phyloP scores from a whole-genome alignment of 1,140 invertebrate species.

The Ips nitidus region DNA sequence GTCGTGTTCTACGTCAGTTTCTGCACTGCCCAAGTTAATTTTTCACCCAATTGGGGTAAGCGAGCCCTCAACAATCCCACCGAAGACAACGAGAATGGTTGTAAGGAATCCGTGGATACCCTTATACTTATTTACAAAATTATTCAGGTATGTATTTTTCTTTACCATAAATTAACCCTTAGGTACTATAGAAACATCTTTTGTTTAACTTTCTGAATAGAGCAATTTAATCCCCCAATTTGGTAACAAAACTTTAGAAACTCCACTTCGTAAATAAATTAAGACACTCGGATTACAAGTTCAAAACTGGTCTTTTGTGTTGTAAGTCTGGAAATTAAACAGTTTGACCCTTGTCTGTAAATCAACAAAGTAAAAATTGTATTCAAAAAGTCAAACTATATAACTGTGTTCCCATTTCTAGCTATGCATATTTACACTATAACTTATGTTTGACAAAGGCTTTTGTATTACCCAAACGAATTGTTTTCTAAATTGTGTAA shows the following conservation, averaged over 20 bases:
- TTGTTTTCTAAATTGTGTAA: constrained; percentile 7
- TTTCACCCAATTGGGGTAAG: constrained; percentile 47
- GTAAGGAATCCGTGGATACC: constrained; percentile 45
- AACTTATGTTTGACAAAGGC: not conserved
- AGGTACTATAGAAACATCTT: too few species aligned
- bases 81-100: constrained; percentile 39
- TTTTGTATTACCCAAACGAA: not conserved
- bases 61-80: constrained; percentile 34
- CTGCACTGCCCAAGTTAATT: constrained; percentile 46
- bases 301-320: too few species aligned
- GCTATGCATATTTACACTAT: not conserved
- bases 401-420: not conserved
- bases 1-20: constrained; percentile 33
- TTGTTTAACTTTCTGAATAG: too few species aligned
- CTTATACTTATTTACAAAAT: constrained; percentile 48
- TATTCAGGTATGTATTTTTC: constrained; percentile 39
- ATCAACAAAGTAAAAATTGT: too few species aligned
- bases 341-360: too few species aligned
- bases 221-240: too few species aligned
- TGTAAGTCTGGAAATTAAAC: too few species aligned
- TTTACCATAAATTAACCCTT: not conserved
- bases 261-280: too few species aligned
- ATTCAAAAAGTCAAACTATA: not conserved
- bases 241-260: too few species aligned
- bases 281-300: too few species aligned